Evolutionary conservation across 2,113 vertebrate genomes (phyloP).

Genomic region (Oreotrochilus melanogaster): DNA sequence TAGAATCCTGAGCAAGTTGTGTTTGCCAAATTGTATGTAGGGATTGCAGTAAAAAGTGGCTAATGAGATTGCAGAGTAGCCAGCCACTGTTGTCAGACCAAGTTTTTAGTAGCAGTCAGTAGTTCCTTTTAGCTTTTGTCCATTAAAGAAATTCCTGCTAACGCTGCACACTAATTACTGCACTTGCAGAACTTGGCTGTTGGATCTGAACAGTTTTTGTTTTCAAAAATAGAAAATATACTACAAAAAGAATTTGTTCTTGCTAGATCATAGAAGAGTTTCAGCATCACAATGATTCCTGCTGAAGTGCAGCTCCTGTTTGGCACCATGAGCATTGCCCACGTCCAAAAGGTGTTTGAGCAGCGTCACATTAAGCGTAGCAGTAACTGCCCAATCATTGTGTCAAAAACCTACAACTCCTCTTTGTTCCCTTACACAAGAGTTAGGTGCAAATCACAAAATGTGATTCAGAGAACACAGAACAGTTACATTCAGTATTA

Average conservation of each 20-base stretch:
- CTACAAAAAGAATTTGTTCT: not conserved
- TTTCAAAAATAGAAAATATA: not conserved
- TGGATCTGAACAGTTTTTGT: not conserved
- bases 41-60: not conserved
- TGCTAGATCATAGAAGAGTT: not conserved
- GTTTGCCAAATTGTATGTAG: not conserved
- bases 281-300: not conserved
- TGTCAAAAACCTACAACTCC: not conserved
- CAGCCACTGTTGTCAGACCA: not conserved
- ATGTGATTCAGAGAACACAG: not conserved
- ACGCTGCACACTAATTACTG: not conserved
- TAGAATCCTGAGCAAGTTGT: not conserved
- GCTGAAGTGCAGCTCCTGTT: not conserved
- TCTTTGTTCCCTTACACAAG: not conserved
- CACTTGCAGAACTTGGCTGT: not conserved
- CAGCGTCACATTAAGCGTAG: rapidly evolving
- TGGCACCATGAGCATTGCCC: no score
- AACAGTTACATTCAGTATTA: not conserved
- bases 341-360: not conserved
- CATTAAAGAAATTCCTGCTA: not conserved
- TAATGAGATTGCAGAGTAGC: not conserved
- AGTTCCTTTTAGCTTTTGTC: not conserved
- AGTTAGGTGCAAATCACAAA: not conserved
- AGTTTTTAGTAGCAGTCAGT: not conserved
- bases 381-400: not conserved